Evolutionary conservation across 2,797 vertebrate species (phyloP), one percentile per base, ranked within the genome.

Genomic region (Oryzias sinensis): DNA sequence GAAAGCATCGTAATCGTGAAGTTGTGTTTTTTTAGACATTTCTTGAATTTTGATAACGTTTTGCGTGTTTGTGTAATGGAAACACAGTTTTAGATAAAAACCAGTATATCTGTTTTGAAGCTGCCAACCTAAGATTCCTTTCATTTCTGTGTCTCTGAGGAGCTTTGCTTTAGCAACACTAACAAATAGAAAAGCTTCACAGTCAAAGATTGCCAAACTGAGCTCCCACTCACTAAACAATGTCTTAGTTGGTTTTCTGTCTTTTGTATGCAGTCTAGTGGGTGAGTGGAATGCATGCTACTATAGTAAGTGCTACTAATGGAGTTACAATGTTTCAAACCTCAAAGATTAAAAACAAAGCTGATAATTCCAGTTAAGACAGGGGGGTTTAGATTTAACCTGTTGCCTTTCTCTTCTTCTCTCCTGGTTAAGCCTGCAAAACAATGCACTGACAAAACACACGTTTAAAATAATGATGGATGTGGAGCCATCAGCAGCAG

Each of bases 151-250:
- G 64, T 74, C 68, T 71, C 72, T 42, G 70, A 70, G 68, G 56
- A 75, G 80, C 80, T 74, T 74, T 74, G 72, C 85, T 69, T 72
- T 51, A 68, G 80, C 56, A 37, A 68, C 74, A 56, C 80, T 64
- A 77, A 77, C 78, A 83, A 76, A 87, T 49, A 82, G 69, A 85
- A 86, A 86, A 75, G 76, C 75, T 66, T 55, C 77, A 84, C 79
- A 85, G 75, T 79, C 74, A 74, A 77, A 75, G 54, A 40, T 62
- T 83, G 88, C 82, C 89, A 91, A 86, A 76, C 83, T 57, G 56
- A 60, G 74, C 87, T 81, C 90, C 87, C 86, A 90, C 88, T 88
- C 84, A 87, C 73, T 49, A 66, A 80, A 81, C 77, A 90, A 82
- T 84, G 80, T 81, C 81, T 84, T 44, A 62, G 65, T 77, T 77